These are phyloP conservation scores for Rachycentron canadum DNA, from an alignment of 2,797 vertebrate genomes.

Conservation along the genomic window DNA sequence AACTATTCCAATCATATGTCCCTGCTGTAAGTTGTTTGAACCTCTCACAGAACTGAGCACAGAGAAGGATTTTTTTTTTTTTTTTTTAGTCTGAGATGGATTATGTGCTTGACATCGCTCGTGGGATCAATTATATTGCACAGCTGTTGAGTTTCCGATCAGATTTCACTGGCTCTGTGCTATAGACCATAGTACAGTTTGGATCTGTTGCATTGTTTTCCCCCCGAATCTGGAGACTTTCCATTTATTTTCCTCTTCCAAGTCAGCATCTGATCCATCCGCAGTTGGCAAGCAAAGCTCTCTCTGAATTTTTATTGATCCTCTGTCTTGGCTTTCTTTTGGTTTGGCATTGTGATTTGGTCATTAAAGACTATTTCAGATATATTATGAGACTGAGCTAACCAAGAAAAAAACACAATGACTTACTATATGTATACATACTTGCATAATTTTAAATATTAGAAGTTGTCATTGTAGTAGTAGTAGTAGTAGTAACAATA, in stretches of 20 bases:
- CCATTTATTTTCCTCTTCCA: slow-evolving; percentile 37
- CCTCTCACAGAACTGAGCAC: slow-evolving; percentile 19
- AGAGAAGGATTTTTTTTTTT: slow-evolving; percentile 16
- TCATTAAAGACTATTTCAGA: slow-evolving; percentile 43
- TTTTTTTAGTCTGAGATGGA: slow-evolving; percentile 13
- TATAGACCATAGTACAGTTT: slow-evolving; percentile 24
- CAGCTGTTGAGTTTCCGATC: slow-evolving; percentile 61
- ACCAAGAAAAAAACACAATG: slow-evolving; percentile 5
- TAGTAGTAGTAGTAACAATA: not conserved
- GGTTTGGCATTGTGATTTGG: slow-evolving; percentile 19
- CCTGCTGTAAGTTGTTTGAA: slow-evolving; percentile 24
- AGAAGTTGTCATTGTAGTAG: too few relatives aligned
- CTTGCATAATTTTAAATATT: not conserved
- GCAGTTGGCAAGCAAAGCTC: slow-evolving; percentile 34
- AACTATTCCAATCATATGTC: slow-evolving; percentile 9
- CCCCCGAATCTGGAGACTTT: slow-evolving; percentile 36
- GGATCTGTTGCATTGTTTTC: slow-evolving; percentile 47
- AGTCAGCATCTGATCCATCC: slow-evolving; percentile 40
- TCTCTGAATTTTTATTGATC: slow-evolving; percentile 51
- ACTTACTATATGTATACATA: slow-evolving; percentile 2
- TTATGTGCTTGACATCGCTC: slow-evolving; percentile 48
- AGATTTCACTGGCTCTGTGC: slow-evolving; percentile 38
- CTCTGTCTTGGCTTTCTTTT: slow-evolving; percentile 40
- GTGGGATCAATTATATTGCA: slow-evolving; percentile 62
- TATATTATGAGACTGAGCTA: slow-evolving; percentile 19